Conservation (phyloP, 2,797 vertebrate genomes). For the Eurystomus glaucurus region DNA sequence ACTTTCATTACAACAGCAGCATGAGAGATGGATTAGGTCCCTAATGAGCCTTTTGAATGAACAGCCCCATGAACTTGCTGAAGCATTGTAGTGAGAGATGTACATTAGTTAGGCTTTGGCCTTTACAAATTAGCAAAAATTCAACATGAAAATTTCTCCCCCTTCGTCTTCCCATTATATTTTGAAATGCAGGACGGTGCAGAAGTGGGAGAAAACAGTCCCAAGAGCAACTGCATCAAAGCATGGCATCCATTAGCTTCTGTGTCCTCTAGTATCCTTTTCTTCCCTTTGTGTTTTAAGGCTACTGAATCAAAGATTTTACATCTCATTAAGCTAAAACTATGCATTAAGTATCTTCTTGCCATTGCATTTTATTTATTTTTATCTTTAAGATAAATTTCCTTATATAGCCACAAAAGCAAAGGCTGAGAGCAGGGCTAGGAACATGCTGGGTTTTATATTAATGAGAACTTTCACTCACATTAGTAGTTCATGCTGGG, state of each 20-base stretch:
- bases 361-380: not conserved
- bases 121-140: conserved; percentile 74
- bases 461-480: not conserved
- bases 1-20: conserved; percentile 55
- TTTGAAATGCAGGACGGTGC: not conserved
- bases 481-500: rapidly evolving
- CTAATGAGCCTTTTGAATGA: conserved; percentile 49
- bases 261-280: not conserved
- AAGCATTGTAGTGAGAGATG: conserved; percentile 15
- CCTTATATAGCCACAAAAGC: not conserved
- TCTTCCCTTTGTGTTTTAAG: not conserved
- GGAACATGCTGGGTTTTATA: not conserved
- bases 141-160: not conserved
- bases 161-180: not conserved
- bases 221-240: not conserved
- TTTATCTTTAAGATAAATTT: not conserved
- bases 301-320: not conserved
- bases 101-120: conserved; percentile 51
- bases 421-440: not conserved
- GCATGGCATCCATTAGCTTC: not conserved
- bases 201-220: conserved; percentile 22
- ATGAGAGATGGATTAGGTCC: conserved; percentile 51
- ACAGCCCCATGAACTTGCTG: conserved; percentile 32
- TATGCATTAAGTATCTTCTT: not conserved
- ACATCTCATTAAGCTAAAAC: not conserved